Evolutionary conservation across 2,113 vertebrate genomes (phyloP), one percentile per base, ranked within the genome.

Genomic region (Boulengeromyrus knoepffleri): DNA sequence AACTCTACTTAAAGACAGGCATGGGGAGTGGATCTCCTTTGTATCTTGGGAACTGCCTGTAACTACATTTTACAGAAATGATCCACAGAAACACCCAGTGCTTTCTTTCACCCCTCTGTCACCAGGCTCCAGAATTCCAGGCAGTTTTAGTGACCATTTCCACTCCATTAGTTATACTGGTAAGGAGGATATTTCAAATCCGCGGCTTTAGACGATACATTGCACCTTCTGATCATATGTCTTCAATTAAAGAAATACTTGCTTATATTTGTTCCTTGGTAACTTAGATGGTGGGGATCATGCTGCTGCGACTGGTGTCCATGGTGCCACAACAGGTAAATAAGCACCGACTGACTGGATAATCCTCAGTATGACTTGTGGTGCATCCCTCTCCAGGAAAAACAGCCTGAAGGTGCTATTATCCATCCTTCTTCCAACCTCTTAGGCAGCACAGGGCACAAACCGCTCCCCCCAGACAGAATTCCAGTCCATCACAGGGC

Each of bases 131-230:
- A 49, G 70, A 39, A 49, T 53, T 74, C 70, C 42, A 42, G 62
- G 39, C 42, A 92, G 85, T 49, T 52, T 83, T 88, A 47, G 39
- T 47, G 74, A 46, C 15, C 74, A 42, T 50, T 88, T 91, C 89
- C 89, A 74, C 24, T 90, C 92, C 31, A 70, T 42, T 8, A 88
- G 39, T 12, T 85, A 88, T 39, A 89, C 42, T 89, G 93, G 94
- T 93, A 50, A 5, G 88, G 46, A 62, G 77, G 8, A 77, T 1
- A 24, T 17, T 10, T 9, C 19, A 31, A 36, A 45, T 47, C 19
- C 3, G 3, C 36, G 21, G 66, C 74, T 89, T 83, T 42, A 50
- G 58, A 42, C 31, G 17, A 50, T 24, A 50, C 3, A 10, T 70
- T 10, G 21, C 56, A 89, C 27, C 27, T 36, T 31, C 13, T n/a